These are phyloP conservation scores for Clarias magur DNA, from an alignment of 2,113 vertebrate genomes.

Conservation along the genomic window DNA sequence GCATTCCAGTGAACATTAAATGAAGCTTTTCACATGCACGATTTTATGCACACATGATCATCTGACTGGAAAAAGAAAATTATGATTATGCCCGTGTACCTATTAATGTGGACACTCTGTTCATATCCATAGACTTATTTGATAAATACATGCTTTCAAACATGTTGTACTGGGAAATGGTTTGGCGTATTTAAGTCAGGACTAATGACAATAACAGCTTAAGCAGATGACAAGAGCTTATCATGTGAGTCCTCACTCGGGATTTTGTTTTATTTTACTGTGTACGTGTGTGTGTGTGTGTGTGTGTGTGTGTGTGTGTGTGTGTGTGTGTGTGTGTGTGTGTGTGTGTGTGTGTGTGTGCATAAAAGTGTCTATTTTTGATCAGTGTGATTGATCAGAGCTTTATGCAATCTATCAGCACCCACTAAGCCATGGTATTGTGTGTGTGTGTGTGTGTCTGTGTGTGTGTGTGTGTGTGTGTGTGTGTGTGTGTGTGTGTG, in stretches of 20 bases:
- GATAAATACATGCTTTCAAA: background rate
- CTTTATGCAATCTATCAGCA: constrained; percentile 28
- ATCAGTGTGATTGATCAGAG: background rate
- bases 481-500: constrained; percentile 32
- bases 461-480: constrained; percentile 26
- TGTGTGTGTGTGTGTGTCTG: constrained; percentile 31
- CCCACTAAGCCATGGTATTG: background rate
- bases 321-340: background rate
- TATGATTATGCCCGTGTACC: background rate
- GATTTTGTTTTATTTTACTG: background rate
- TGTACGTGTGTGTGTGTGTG: background rate
- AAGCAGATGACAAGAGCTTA: background rate
- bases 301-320: background rate
- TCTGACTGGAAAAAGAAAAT: background rate
- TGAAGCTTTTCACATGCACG: background rate
- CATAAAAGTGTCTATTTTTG: background rate
- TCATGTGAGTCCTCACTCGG: background rate
- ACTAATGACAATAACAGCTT: constrained; percentile 5
- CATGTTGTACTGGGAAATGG: background rate
- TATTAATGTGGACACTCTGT: background rate
- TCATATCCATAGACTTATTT: background rate
- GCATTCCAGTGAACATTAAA: background rate
- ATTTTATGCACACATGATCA: background rate
- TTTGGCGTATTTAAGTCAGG: background rate
- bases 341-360: background rate